Conservation (phyloP, 1,140 invertebrate species). For the Bombus breviceps region DNA sequence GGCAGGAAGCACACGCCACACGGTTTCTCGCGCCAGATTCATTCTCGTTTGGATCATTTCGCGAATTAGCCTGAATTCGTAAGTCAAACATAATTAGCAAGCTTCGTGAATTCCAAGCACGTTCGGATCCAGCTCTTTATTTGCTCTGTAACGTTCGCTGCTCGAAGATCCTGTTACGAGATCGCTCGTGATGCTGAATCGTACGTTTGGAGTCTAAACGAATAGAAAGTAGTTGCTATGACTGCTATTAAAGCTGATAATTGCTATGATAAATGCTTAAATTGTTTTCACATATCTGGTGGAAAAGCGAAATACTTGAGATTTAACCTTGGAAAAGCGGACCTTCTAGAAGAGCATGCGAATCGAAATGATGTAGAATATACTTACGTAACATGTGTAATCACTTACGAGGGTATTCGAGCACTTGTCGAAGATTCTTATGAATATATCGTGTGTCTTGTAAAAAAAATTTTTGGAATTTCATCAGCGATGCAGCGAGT, state of each 20-base stretch:
- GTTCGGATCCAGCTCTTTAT: background rate
- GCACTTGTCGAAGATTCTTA: no score
- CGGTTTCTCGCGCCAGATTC: background rate
- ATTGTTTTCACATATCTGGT: background rate
- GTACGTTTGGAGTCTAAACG: background rate
- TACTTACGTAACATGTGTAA: no score
- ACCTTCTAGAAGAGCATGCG: no score
- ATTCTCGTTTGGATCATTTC: background rate
- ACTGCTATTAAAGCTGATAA: background rate
- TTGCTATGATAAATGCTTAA: background rate
- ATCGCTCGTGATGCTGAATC: background rate
- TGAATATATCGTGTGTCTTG: no score
- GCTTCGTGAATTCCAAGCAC: background rate
- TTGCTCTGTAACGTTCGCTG: background rate
- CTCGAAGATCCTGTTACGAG: background rate
- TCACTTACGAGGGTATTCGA: no score
- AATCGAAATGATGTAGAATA: no score
- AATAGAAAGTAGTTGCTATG: background rate
- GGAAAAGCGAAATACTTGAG: background rate
- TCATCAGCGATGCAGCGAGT: no score
- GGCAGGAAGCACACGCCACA: background rate
- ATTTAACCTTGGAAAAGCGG: background rate
- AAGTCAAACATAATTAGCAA: constrained; percentile 16
- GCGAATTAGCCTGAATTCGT: background rate
- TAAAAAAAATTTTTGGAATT: no score